phyloP scores from a whole-genome alignment of 2,113 vertebrate species.

The Sebastes schlegelii region DNA sequence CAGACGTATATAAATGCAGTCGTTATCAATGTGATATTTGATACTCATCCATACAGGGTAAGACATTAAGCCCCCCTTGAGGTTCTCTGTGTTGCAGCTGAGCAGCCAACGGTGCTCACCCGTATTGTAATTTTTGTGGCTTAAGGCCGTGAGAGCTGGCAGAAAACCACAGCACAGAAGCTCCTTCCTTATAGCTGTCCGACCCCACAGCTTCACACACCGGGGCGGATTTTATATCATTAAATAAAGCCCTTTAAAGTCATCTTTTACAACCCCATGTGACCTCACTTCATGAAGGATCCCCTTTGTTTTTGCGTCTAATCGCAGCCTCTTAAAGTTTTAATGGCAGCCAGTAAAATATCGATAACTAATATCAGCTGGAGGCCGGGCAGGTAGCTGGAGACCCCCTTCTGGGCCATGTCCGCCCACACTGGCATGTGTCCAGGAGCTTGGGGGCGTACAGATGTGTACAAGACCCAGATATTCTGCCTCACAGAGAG shows the following conservation, averaged over 20 bases:
- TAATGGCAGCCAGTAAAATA: conserved; percentile 76
- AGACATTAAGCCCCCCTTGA: neutral
- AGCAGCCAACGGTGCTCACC: conserved; percentile 14
- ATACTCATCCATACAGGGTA: neutral
- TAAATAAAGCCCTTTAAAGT: conserved; percentile 74
- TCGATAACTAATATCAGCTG: conserved; percentile 82
- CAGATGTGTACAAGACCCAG: conserved; percentile 53
- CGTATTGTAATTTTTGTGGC: conserved; percentile 29
- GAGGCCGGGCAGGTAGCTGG: conserved; percentile 52
- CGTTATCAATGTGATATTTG: neutral
- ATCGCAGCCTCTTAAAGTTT: conserved; percentile 77
- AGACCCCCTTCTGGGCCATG: conserved; percentile 54
- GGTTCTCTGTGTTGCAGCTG: conserved; percentile 4
- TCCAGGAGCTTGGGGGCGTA: conserved; percentile 43
- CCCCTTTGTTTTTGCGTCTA: conserved; percentile 77
- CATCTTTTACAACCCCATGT: conserved; percentile 71
- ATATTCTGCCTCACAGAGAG: conserved; percentile 6
- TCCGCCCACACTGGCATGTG: conserved; percentile 60
- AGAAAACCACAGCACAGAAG: conserved; percentile 66
- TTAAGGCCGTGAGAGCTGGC: conserved; percentile 40
- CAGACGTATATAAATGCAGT: neutral
- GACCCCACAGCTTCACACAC: conserved; percentile 67
- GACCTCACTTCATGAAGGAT: conserved; percentile 68
- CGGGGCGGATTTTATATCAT: conserved; percentile 67
- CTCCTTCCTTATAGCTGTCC: conserved; percentile 52